Conservation (phyloP, 2,888 invertebrate genomes). For the Eristalinus sepulchralis region DNA sequence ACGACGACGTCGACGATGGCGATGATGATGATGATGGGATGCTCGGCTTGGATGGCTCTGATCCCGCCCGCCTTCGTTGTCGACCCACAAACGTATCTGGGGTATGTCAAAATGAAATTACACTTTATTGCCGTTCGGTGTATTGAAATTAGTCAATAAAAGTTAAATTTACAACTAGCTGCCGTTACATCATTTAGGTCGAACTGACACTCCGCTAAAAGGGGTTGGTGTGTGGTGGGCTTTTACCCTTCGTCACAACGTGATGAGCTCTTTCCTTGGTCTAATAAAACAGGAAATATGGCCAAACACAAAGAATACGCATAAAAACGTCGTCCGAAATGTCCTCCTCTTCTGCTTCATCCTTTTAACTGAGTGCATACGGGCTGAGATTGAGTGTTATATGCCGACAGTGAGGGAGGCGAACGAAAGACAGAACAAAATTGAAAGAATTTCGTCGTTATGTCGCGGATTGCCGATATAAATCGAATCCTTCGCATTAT, state of each 20-base stretch:
- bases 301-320: conserved; percentile 58
- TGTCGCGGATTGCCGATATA: conserved; percentile 64
- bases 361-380: neutral
- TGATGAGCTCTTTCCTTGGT: conserved; percentile 60
- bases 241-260: conserved; percentile 48
- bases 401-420: neutral
- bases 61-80: neutral
- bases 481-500: conserved; percentile 55
- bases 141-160: conserved; percentile 72
- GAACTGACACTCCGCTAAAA: neutral
- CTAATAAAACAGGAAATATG: conserved; percentile 68
- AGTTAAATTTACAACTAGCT: conserved; percentile 70
- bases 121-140: conserved; percentile 68
- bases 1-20: neutral
- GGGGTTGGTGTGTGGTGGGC: neutral
- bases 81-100: neutral
- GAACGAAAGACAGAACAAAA: neutral
- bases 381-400: neutral
- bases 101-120: conserved; percentile 65
- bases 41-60: conserved; percentile 1
- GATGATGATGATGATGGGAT: neutral
- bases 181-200: conserved; percentile 67
- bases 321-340: conserved; percentile 49
- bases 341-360: conserved; percentile 16
- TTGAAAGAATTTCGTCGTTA: conserved; percentile 36